These are phyloP conservation scores for Drosophila maculinotata DNA, from an alignment of 2,888 invertebrate genomes.

Conservation along the genomic window DNA sequence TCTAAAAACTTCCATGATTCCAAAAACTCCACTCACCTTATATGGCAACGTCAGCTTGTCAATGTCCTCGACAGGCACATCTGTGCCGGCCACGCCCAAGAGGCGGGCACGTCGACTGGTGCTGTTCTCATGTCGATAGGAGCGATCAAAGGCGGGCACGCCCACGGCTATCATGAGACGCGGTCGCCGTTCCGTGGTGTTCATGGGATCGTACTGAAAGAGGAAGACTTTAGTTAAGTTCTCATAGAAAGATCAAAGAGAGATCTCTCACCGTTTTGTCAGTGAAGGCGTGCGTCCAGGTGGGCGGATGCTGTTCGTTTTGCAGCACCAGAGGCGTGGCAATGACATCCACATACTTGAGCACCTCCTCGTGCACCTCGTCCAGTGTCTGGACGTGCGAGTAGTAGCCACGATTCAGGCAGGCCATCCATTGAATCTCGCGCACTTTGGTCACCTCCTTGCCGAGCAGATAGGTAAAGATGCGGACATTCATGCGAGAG, in stretches of 20 bases:
- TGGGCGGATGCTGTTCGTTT: slow-evolving; percentile 90
- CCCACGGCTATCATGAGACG: slow-evolving; percentile 96
- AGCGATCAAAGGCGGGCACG: slow-evolving; percentile 95
- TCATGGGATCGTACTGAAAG: slow-evolving; percentile 76
- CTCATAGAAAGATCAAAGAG: neutral
- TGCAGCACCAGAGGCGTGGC: slow-evolving; percentile 93
- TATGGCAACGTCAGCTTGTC: slow-evolving; percentile 94
- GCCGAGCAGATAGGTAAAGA: slow-evolving; percentile 98
- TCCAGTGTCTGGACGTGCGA: slow-evolving; percentile 97
- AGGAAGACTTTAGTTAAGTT: neutral
- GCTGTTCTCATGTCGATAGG: slow-evolving; percentile 86
- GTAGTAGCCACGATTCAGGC: slow-evolving; percentile 97
- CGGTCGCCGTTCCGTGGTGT: slow-evolving; percentile 57
- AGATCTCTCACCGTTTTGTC: slow-evolving; percentile 93
- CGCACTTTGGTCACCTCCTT: slow-evolving; percentile 95
- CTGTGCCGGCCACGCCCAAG: slow-evolving; percentile 97
- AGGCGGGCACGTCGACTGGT: slow-evolving; percentile 88
- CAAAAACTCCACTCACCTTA: slow-evolving; percentile 87
- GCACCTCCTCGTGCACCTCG: slow-evolving; percentile 97
- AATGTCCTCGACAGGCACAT: slow-evolving; percentile 93
- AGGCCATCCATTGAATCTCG: slow-evolving; percentile 97
- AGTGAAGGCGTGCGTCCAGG: slow-evolving; percentile 98
- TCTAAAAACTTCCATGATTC: no score
- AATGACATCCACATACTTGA: slow-evolving; percentile 98
- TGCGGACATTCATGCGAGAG: slow-evolving; percentile 92